These are phyloP conservation scores for Rhabdomys dilectus DNA, from an alignment of 2,113 vertebrate genomes.

Conservation along the genomic window DNA sequence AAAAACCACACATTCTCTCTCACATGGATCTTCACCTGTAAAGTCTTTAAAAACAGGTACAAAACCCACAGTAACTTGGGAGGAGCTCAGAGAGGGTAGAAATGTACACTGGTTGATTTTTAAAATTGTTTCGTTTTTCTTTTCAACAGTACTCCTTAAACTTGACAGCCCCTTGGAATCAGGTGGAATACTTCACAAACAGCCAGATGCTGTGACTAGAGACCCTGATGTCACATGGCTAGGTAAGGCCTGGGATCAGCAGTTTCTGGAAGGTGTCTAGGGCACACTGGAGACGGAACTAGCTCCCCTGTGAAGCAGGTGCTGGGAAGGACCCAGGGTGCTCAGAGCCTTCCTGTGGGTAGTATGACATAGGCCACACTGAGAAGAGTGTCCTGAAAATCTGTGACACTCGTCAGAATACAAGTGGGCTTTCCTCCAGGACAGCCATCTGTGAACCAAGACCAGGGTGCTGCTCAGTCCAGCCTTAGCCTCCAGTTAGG, in stretches of 20 bases:
- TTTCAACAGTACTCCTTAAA: neutral
- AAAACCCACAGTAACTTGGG: neutral
- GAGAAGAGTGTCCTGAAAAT: neutral
- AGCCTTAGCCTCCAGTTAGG: neutral
- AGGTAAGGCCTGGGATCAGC: neutral
- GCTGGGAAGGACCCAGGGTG: rapidly evolving
- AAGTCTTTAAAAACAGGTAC: neutral
- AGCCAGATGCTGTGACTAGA: neutral
- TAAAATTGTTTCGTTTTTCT: neutral
- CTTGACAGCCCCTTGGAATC: neutral
- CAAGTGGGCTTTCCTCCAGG: neutral
- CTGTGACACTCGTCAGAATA: no score
- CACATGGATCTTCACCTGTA: neutral
- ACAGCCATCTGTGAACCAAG: neutral
- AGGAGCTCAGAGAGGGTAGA: neutral
- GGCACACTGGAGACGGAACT: neutral
- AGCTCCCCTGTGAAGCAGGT: rapidly evolving
- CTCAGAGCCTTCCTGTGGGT: rapidly evolving
- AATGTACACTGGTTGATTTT: neutral
- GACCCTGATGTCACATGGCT: neutral
- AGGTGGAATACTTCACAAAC: neutral
- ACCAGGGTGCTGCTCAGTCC: no score
- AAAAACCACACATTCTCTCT: neutral
- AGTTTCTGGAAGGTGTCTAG: neutral
- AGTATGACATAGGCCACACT: neutral